Evolutionary conservation across 2,797 vertebrate genomes (phyloP).

Genomic region (Leptodactylus fallax): DNA sequence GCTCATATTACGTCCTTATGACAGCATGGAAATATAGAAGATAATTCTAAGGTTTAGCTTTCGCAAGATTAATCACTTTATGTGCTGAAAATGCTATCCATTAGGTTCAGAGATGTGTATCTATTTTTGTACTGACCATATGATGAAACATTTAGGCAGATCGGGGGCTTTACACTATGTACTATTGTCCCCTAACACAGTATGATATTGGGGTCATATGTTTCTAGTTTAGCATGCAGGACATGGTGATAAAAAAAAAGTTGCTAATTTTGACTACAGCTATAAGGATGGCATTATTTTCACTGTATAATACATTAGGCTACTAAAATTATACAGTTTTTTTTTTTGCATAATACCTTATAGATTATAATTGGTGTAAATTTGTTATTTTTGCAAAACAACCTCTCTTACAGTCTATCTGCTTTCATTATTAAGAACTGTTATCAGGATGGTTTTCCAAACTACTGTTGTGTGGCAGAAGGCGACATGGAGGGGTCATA

Average conservation of each 20-base stretch:
- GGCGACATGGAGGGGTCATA: no score
- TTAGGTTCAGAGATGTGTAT: neutral
- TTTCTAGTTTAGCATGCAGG: neutral
- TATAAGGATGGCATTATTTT: no score
- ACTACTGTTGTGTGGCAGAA: no score
- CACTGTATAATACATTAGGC: no score
- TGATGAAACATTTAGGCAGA: neutral
- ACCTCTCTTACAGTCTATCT: no score
- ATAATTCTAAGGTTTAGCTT: neutral
- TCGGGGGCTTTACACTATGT: neutral
- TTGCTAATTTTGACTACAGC: neutral
- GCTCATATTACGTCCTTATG: neutral
- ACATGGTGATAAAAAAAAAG: neutral
- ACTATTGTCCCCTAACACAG: neutral
- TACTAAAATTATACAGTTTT: no score
- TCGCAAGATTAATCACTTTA: neutral
- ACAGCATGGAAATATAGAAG: neutral
- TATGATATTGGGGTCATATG: neutral
- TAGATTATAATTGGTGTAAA: no score
- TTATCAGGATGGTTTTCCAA: no score
- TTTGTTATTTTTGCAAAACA: no score
- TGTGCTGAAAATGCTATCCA: neutral
- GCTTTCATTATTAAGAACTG: no score
- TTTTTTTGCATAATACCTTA: no score
- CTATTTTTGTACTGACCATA: neutral